Base-by-base conservation (phyloP, 1,140 invertebrate genomes). In the Drosophila pectinifera region DNA sequence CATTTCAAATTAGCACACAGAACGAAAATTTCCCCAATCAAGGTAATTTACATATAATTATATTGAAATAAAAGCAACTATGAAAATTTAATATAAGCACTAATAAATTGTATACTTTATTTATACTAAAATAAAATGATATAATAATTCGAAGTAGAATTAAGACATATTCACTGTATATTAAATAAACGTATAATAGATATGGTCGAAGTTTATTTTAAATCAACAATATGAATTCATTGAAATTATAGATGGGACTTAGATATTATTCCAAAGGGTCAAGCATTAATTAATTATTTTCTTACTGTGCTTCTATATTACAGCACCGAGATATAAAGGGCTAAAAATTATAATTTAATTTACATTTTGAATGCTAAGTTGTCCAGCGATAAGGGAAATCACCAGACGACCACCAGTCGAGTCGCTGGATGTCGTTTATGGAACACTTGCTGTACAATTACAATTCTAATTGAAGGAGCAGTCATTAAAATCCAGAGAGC, bases 291-390 rank as follows among this genome's bases (percentile, higher is more conserved):
- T n/a, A n/a, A n/a, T n/a, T n/a, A 20, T n/a, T 36, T 54, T 38
- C 28, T 38, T 36, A 3, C 51, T 16, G 13, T 54, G 51, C 24
- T 43, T 18, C 53, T 18, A 6, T 16, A 24, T 41, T 24, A 39
- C 36, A 24, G 34, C n/a, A 26, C 6, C 13, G 4, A 36, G 38
- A 61, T 36, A 67, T 39, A 28, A 78, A 72, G 65, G 55, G 36
- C 54, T 20, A 42, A 59, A 64, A 79, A 79, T 79, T 73, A 56
- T 64, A 79, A 53, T 70, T 63, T 61, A 38, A 78, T 76, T 78
- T 67, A 62, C 64, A 61, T 58, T 79, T 59, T 54, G 69, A 64
- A 74, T 73, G 61, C 48, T 49, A 46, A 65, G 65, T 48, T 39
- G 43, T 54, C 53, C 49, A 76, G 62, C 36, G 68, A 55, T 67